phyloP scores from a whole-genome alignment of 1,140 invertebrate genomes.

The Trichoplusia ni region DNA sequence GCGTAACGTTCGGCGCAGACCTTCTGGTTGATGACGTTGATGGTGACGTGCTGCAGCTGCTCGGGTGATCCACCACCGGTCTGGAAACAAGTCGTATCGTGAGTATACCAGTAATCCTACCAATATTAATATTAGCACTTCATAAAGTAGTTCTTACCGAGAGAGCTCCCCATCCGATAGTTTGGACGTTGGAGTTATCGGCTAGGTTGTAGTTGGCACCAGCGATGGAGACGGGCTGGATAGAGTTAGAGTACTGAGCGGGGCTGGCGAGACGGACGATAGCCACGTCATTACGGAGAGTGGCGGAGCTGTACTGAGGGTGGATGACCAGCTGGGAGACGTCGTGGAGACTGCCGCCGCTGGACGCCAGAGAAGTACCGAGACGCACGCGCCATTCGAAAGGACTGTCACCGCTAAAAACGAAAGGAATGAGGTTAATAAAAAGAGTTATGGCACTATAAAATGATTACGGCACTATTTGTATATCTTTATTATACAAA shows the following conservation, averaged over 20 bases:
- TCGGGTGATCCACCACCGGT: slow-evolving; percentile 13
- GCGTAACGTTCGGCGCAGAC: slow-evolving; percentile 60
- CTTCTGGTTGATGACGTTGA: slow-evolving; percentile 71
- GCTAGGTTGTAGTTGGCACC: slow-evolving; percentile 47
- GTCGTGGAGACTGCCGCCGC: slow-evolving; percentile 2
- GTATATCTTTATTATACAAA: background rate
- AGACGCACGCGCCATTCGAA: slow-evolving; percentile 22
- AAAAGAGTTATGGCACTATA: no score
- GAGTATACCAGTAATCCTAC: no score
- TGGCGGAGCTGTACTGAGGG: slow-evolving; percentile 29
- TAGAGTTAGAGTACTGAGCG: slow-evolving; percentile 43
- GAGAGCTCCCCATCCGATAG: slow-evolving; percentile 47
- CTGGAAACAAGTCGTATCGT: no score
- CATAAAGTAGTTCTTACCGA: background rate
- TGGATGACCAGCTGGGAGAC: slow-evolving; percentile 41
- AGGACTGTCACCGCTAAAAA: background rate
- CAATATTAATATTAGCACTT: no score
- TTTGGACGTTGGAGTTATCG: slow-evolving; percentile 67
- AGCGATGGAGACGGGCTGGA: slow-evolving; percentile 42
- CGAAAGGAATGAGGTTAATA: no score
- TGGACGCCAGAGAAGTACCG: background rate
- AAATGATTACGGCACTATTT: background rate
- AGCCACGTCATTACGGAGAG: slow-evolving; percentile 82
- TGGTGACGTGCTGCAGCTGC: slow-evolving; percentile 59
- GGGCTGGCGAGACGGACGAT: slow-evolving; percentile 62